Conservation (phyloP, 2,797 vertebrate genomes). For the Poeciliopsis gracilis region DNA sequence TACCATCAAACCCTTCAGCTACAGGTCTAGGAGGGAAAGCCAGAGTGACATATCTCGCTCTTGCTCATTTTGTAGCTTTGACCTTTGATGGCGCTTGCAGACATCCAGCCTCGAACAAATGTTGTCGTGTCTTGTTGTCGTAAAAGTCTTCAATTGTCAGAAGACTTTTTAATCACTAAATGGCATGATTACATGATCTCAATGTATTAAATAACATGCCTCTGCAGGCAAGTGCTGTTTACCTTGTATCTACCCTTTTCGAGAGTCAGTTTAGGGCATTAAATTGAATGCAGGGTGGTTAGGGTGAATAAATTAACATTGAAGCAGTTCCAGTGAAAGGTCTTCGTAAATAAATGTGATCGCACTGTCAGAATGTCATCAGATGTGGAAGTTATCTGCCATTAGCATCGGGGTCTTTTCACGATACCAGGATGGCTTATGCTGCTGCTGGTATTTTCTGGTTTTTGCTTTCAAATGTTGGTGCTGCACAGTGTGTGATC, state of each 20-base stretch:
- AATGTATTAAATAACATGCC: not conserved
- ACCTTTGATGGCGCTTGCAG: slow-evolving; percentile 11
- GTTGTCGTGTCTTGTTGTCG: not conserved
- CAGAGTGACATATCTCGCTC: slow-evolving; percentile 20
- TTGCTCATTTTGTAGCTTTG: slow-evolving; percentile 22
- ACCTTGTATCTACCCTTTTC: not conserved
- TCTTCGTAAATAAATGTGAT: not conserved
- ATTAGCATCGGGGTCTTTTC: not conserved
- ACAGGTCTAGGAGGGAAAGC: slow-evolving; percentile 5
- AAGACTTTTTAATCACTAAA: slow-evolving; percentile 1
- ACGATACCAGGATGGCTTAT: not conserved
- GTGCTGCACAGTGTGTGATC: not conserved
- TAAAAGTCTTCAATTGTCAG: slow-evolving; percentile 10
- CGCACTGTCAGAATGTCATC: not conserved
- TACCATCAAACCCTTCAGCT: slow-evolving; percentile 19
- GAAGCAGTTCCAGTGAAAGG: not conserved
- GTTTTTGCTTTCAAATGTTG: not conserved
- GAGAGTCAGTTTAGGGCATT: not conserved
- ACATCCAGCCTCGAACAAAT: slow-evolving; percentile 10
- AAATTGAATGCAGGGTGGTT: not conserved
- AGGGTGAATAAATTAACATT: not conserved
- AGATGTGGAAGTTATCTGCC: not conserved
- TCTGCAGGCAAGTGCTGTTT: not conserved
- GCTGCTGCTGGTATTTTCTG: not conserved
- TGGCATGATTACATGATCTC: not conserved